Conservation (phyloP, 2,113 vertebrate genomes). For the Tichodroma muraria region DNA sequence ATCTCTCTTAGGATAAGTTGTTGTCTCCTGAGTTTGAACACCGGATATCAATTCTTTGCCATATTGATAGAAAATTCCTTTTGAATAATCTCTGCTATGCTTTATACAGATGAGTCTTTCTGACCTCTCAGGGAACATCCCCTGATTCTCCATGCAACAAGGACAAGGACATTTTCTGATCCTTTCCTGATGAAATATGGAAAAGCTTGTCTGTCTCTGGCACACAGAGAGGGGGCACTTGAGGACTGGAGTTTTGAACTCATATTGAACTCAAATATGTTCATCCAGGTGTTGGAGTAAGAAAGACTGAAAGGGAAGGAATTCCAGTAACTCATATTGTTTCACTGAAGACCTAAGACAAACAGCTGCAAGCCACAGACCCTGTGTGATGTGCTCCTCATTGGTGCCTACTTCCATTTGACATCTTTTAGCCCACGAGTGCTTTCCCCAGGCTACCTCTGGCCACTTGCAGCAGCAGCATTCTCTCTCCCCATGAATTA, state of each 20-base stretch:
- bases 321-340: neutral
- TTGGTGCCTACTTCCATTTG: neutral
- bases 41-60: neutral
- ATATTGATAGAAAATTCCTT: neutral
- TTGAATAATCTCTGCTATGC: neutral
- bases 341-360: neutral
- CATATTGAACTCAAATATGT: neutral
- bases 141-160: neutral
- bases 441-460: neutral
- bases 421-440: neutral
- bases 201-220: neutral
- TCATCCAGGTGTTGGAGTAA: neutral
- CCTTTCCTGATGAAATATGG: neutral
- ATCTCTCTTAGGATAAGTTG: neutral
- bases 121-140: neutral
- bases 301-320: neutral
- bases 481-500: neutral
- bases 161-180: neutral
- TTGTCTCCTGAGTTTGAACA: neutral
- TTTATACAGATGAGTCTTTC: neutral
- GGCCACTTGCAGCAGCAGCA: neutral
- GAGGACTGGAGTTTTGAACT: neutral
- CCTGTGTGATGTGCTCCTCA: neutral
- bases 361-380: neutral
- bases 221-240: neutral